A percentile compares a stretch with the other conserved stretches of the same genome.
These are phyloP conservation scores for Drosophila tanythrix DNA, from an alignment of 2,888 invertebrate species.

Conservation along the genomic window DNA sequence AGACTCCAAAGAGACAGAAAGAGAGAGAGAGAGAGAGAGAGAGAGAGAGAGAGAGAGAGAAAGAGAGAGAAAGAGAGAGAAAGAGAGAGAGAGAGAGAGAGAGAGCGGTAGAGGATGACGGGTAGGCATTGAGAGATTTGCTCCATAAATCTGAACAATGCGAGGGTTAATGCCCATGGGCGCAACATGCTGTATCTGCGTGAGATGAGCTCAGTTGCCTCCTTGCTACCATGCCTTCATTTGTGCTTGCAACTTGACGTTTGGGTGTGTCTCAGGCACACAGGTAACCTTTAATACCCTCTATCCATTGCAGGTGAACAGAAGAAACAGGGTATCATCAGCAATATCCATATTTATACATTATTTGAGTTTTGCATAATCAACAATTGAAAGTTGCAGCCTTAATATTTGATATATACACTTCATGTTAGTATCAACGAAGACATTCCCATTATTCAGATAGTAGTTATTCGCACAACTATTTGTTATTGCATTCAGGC, in stretches of 20 bases:
- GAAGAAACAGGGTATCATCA: background rate
- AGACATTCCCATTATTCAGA: background rate
- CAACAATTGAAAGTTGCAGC: background rate
- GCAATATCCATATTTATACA: background rate
- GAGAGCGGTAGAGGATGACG: background rate
- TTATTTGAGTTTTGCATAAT: background rate
- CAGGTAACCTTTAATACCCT: slow-evolving; percentile 7
- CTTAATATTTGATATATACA: background rate
- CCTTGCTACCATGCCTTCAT: slow-evolving; percentile 3
- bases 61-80: background rate
- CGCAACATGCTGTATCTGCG: slow-evolving; percentile 54
- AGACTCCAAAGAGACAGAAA: slow-evolving; percentile 9
- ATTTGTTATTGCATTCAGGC: background rate
- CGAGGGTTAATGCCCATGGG: slow-evolving; percentile 68
- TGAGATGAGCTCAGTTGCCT: slow-evolving; percentile 50
- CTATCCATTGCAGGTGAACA: background rate
- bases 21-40: background rate
- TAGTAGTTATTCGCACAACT: background rate
- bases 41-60: background rate
- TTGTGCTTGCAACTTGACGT: slow-evolving; percentile 36
- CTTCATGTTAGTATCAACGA: background rate
- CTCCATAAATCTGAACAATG: slow-evolving; percentile 75
- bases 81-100: background rate
- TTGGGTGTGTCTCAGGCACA: slow-evolving; percentile 44
- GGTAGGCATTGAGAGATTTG: slow-evolving; percentile 50